A percentile compares a stretch with the other conserved stretches of the same genome.
Evolutionary conservation across 2,113 vertebrate species (phyloP).

Genomic region (Lepus timidus): DNA sequence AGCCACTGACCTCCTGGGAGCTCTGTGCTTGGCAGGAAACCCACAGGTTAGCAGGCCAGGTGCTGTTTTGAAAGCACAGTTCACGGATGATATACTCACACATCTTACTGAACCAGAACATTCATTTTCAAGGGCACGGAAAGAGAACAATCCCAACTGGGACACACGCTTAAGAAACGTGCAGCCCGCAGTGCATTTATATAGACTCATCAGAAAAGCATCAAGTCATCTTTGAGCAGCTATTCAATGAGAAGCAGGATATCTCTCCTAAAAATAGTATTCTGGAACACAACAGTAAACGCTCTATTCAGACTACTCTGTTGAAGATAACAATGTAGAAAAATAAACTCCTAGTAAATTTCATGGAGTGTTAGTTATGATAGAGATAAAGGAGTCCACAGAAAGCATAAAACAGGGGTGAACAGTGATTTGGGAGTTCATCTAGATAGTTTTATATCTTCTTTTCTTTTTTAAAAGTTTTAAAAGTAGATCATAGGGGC

Average conservation of each 20-base stretch:
- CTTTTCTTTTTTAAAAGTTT: neutral
- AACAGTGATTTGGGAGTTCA: neutral
- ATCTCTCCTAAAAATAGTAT: constrained; percentile 36
- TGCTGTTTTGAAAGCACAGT: constrained; percentile 22
- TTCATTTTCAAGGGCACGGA: constrained; percentile 45
- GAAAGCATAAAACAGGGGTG: neutral
- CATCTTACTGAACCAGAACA: constrained; percentile 22
- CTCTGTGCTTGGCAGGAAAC: neutral
- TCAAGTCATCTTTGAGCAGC: constrained; percentile 10
- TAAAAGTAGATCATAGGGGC: neutral
- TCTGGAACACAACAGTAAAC: constrained; percentile 55
- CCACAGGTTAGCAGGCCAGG: neutral
- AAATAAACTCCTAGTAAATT: constrained; percentile 57
- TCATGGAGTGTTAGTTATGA: constrained; percentile 5
- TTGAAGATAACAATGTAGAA: constrained; percentile 40
- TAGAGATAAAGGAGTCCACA: constrained; percentile 25
- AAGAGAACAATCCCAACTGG: neutral
- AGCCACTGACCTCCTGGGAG: neutral
- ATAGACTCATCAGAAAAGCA: constrained; percentile 10
- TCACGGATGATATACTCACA: neutral
- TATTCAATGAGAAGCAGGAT: neutral
- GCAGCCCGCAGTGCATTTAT: neutral
- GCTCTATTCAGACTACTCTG: neutral
- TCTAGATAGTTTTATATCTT: neutral
- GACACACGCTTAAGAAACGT: neutral